Conservation (phyloP, 1,140 invertebrate genomes). For the Ceratitis capitata region DNA sequence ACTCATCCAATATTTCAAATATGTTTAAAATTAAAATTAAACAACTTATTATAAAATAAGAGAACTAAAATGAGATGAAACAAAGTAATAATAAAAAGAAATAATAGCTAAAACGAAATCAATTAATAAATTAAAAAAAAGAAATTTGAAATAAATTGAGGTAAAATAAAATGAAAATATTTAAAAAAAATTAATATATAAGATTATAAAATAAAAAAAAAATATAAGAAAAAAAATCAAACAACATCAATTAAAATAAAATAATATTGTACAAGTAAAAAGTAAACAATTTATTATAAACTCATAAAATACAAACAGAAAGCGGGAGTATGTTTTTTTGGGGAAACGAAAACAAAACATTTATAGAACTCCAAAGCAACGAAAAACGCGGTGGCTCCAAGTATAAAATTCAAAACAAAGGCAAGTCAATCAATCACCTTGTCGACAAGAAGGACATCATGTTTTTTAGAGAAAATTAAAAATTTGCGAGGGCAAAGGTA, state of each 20-base stretch:
- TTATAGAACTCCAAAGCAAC: background rate
- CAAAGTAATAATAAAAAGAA: too few species aligned
- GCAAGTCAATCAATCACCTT: background rate
- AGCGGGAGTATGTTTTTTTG: too few species aligned
- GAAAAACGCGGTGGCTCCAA: background rate
- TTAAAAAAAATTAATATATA: too few species aligned
- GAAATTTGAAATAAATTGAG: too few species aligned
- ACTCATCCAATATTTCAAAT: too few species aligned
- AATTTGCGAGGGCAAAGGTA: background rate
- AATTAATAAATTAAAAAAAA: too few species aligned
- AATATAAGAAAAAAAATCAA: background rate
- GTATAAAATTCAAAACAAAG: background rate
- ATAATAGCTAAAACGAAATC: too few species aligned
- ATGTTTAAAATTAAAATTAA: too few species aligned
- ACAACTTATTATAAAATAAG: too few species aligned
- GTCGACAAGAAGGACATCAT: background rate
- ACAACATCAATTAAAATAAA: background rate
- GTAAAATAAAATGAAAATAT: too few species aligned
- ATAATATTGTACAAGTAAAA: background rate
- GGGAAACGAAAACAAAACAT: background rate
- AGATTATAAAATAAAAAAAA: too few species aligned
- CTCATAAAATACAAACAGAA: background rate
- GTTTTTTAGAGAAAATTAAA: background rate
- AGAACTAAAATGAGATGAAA: too few species aligned
- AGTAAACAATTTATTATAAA: background rate